Percentiles rank a stretch among this genome's conserved stretches.
These are phyloP conservation scores for Pyrrhia umbra DNA, from an alignment of 2,888 invertebrate species.

Conservation along the genomic window DNA sequence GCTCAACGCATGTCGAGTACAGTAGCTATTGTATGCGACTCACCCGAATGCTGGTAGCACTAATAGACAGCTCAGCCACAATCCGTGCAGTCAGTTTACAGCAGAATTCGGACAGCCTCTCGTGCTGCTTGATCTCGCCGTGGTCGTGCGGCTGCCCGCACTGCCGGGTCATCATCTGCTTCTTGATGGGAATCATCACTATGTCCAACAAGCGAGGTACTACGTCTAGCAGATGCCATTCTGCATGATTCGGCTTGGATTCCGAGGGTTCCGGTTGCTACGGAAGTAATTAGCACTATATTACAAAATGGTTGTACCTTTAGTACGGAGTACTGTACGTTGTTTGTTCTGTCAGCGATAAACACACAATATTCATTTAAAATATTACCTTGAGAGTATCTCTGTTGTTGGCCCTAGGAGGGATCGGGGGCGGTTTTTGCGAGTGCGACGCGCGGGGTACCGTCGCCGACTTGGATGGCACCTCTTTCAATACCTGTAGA, in stretches of 20 bases:
- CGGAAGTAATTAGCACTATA: constrained; percentile 5
- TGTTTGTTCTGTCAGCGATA: neutral
- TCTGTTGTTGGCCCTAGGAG: constrained; percentile 78
- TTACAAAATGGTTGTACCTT: neutral
- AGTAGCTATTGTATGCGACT: constrained; percentile 31
- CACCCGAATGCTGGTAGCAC: constrained; percentile 77
- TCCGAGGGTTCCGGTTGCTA: constrained; percentile 71
- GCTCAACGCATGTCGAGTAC: too few species aligned
- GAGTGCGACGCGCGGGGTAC: constrained; percentile 80
- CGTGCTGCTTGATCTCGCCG: constrained; percentile 88
- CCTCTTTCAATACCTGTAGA: constrained; percentile 75
- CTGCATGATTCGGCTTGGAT: constrained; percentile 71
- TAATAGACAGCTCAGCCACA: constrained; percentile 94
- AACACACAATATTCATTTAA: neutral
- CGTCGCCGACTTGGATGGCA: constrained; percentile 80
- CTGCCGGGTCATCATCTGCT: constrained; percentile 86
- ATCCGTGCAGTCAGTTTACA: constrained; percentile 95
- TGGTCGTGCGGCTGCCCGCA: constrained; percentile 85
- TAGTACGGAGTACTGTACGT: neutral
- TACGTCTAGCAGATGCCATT: constrained; percentile 95
- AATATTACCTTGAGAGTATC: constrained; percentile 71
- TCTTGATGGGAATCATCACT: constrained; percentile 94
- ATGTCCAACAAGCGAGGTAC: constrained; percentile 95
- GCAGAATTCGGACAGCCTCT: constrained; percentile 92
- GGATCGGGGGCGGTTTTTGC: constrained; percentile 83